Base-by-base conservation (phyloP, 2,113 vertebrate genomes). In the Oostethus manadensis region DNA sequence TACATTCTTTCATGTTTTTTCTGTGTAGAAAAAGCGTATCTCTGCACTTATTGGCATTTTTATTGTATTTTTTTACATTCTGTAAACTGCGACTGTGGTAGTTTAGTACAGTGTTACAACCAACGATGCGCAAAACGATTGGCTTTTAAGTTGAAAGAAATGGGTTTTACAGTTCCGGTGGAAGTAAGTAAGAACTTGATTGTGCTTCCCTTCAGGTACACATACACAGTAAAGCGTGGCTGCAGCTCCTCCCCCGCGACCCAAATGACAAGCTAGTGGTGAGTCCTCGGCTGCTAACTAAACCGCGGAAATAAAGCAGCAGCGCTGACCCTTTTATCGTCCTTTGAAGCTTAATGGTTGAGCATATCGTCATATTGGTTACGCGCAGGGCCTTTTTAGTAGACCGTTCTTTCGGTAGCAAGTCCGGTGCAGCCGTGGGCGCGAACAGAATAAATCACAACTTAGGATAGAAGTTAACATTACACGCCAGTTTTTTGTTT, bases 211-310 rank as follows among this genome's bases (percentile, higher is more conserved):
- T 35, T 22, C n/a, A 61, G 51, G 64, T 79, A 82, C 79, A 85
- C 81, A 78, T 79, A 82, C 79, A 85, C 81, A 78, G 74, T 73
- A 46, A 62, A 77, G 85, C 83, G 78, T 85, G 81, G 74, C 64
- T 40, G 60, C 64, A 20, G 64, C 79, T 81, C 80, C 77, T 72
- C 80, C 82, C 56, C 68, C 64, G 16, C 51, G 40, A 71, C 55
- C 69, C 22, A 55, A 73, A 59, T 69, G 65, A 57, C 62, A 35
- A 56, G 73, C 74, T 56, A 58, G 56, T 58, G 70, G n/a, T 33
- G 38, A 29, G 60, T n/a, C 21, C 61, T 51, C 9, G 23, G 66
- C 73, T 26, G 80, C 82, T 80, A 76, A 83, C 77, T 49, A 17
- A 81, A 64, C 72, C 74, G 79, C 73, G 74, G 85, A 81, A 72